Evolutionary conservation across 2,113 vertebrate species (phyloP).

Genomic region (Alethe castanea): DNA sequence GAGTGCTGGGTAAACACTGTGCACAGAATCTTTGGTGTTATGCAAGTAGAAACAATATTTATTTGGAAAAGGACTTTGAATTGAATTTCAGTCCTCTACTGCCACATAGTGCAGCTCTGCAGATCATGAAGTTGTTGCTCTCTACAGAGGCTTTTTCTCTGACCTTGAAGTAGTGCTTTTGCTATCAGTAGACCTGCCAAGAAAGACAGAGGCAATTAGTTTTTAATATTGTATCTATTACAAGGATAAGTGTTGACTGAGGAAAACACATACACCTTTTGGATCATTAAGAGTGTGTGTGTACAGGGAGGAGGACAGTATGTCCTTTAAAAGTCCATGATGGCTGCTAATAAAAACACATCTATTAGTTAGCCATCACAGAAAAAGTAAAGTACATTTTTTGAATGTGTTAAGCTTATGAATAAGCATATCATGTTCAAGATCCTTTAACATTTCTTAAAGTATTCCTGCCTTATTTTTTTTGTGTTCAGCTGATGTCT

Average conservation of each 20-base stretch:
- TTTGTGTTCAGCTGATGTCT: not conserved
- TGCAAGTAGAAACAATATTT: not conserved
- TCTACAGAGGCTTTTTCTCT: not conserved
- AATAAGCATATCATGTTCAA: not conserved
- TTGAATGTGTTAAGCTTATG: not conserved
- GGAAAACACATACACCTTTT: not conserved
- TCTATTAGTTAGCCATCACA: not conserved
- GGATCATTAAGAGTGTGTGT: not conserved
- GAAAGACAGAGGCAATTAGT: not conserved
- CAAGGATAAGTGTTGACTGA: not conserved
- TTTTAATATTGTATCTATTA: not conserved
- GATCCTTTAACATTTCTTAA: not conserved
- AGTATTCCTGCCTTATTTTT: not conserved
- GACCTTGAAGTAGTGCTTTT: not conserved
- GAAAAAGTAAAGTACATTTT: not conserved
- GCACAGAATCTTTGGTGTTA: not conserved
- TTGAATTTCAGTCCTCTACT: not conserved
- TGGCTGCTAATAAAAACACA: not conserved
- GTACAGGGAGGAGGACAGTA: not conserved
- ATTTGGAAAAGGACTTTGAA: not conserved
- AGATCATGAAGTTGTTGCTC: not conserved
- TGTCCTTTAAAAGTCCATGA: not conserved
- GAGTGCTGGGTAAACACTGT: not conserved
- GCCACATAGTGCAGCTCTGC: not conserved
- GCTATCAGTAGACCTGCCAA: not conserved